Conservation (phyloP, 2,888 invertebrate genomes). For the Abscondita cerata region DNA sequence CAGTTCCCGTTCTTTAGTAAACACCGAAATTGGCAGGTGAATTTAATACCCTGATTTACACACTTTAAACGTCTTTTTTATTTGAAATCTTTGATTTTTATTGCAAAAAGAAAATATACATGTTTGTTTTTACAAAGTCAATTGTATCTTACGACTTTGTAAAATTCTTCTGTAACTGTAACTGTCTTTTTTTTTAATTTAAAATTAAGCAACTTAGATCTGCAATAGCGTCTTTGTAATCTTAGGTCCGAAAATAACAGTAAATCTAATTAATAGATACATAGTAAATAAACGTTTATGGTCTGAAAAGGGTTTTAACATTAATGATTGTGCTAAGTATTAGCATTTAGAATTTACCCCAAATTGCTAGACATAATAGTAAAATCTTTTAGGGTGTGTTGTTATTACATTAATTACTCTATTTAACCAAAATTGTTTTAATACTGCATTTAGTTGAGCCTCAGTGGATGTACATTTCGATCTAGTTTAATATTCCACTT, state of each 20-base stretch:
- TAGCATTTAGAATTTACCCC: conserved; percentile 1
- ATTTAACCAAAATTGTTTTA: conserved; percentile 3
- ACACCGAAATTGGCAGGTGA: conserved; percentile 5
- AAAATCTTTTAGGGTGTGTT: conserved; percentile 8
- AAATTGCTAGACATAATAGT: conserved; percentile 12
- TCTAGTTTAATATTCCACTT: too few relatives aligned
- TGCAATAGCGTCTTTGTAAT: not conserved
- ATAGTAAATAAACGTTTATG: conserved; percentile 11
- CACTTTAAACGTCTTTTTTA: not conserved
- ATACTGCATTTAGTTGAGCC: not conserved
- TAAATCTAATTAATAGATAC: conserved; percentile 11
- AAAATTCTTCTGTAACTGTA: too few relatives aligned
- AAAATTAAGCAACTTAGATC: too few relatives aligned
- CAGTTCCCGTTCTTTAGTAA: conserved; percentile 13
- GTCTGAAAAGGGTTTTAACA: conserved; percentile 8
- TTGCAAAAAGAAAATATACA: too few relatives aligned
- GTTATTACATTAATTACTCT: conserved; percentile 8
- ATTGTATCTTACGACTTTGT: too few relatives aligned
- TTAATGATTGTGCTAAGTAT: conserved; percentile 11
- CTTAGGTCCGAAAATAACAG: not conserved
- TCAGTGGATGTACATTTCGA: too few relatives aligned
- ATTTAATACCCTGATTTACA: not conserved
- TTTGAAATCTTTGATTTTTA: too few relatives aligned
- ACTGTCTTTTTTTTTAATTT: too few relatives aligned
- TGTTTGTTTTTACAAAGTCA: too few relatives aligned